Evolutionary conservation across 2,888 invertebrate genomes (phyloP).

Genomic region (Stenurella melanura): DNA sequence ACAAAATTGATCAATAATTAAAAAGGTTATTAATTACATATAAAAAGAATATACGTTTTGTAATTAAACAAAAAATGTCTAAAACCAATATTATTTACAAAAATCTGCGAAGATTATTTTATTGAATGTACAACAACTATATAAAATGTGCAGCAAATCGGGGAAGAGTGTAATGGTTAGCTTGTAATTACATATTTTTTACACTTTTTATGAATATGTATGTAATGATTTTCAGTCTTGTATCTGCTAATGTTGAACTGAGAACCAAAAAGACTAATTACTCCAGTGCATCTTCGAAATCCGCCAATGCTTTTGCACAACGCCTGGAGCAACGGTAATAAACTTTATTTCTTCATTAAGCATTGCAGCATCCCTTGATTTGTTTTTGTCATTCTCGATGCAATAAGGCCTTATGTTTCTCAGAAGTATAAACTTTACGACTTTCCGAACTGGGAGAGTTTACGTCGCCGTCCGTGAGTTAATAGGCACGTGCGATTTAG

Average conservation of each 20-base stretch:
- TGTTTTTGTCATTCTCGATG: slow-evolving; percentile 38
- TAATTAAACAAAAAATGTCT: no score
- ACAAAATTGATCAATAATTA: no score
- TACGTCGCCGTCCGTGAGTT: slow-evolving; percentile 38
- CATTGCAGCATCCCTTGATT: slow-evolving; percentile 32
- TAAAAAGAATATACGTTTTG: no score
- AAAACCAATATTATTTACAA: no score
- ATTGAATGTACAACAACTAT: no score
- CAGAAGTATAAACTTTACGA: slow-evolving; percentile 39
- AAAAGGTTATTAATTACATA: no score
- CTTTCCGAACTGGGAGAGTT: slow-evolving; percentile 18
- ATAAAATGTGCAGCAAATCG: no score
- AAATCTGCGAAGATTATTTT: no score
- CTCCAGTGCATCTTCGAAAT: background rate
- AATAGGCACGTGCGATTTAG: slow-evolving; percentile 49
- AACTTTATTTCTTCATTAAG: slow-evolving; percentile 61
- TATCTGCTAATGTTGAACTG: background rate
- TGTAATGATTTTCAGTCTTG: background rate
- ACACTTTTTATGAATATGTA: no score
- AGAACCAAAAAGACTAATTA: background rate
- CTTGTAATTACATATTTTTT: no score
- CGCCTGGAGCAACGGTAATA: slow-evolving; percentile 55
- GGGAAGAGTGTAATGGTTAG: no score
- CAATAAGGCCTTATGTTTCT: slow-evolving; percentile 32
- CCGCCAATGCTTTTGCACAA: slow-evolving; percentile 41